Conservation (phyloP, 2,888 invertebrate species). For the Troglohyphantes excavatus region DNA sequence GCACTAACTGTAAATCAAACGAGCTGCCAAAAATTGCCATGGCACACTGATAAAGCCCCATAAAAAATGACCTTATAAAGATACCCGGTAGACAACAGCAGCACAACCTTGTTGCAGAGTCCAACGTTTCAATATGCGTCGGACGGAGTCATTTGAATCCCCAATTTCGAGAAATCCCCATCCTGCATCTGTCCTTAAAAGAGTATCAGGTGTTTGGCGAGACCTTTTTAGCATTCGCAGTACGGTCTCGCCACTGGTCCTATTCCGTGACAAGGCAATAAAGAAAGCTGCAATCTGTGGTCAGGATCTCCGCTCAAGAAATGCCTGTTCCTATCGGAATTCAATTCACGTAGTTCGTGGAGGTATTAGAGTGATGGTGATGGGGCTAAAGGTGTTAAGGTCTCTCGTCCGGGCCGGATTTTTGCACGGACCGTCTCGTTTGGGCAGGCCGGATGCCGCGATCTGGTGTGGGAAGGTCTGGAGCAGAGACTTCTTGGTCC, state of each 20-base stretch:
- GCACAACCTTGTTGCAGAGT: not conserved
- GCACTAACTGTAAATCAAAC: not conserved
- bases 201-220: not conserved
- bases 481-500: too few species aligned
- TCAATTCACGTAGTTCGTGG: slow-evolving; percentile 28
- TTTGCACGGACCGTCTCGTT: slow-evolving; percentile 3
- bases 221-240: slow-evolving; percentile 6
- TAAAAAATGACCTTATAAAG: slow-evolving; percentile 5
- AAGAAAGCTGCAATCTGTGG: not conserved
- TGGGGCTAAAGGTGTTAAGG: slow-evolving; percentile 9
- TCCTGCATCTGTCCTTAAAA: not conserved
- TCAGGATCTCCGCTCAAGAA: not conserved
- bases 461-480: not conserved
- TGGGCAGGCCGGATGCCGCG: not conserved
- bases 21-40: not conserved
- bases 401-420: not conserved
- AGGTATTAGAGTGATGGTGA: not conserved
- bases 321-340: not conserved
- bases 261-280: slow-evolving; percentile 10
- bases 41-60: not conserved
- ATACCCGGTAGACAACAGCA: not conserved
- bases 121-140: not conserved
- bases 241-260: not conserved
- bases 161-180: not conserved
- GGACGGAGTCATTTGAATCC: not conserved